Conservation (phyloP, 1,140 invertebrate species). For the Lepidostoma basale region DNA sequence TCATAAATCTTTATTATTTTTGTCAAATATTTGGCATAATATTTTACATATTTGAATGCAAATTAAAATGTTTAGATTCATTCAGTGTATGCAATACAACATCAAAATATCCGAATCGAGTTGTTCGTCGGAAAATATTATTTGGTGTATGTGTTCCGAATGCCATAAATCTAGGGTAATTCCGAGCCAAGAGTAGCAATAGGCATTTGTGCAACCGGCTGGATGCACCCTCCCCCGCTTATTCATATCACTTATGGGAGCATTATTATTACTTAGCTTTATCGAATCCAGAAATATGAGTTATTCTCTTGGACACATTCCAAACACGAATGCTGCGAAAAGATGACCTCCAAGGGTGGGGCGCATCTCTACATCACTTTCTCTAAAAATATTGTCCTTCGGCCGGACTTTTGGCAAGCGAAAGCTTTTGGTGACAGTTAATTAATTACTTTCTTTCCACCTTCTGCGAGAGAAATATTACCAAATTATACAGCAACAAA, state of each 20-base stretch:
- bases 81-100: too few species aligned
- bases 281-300: constrained; percentile 40
- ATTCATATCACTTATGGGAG: constrained; percentile 42
- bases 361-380: constrained; percentile 21
- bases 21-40: too few species aligned
- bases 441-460: constrained; percentile 31
- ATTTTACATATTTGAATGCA: too few species aligned
- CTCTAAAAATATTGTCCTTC: constrained; percentile 16
- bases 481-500: constrained; percentile 5
- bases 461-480: constrained; percentile 12
- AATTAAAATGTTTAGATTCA: too few species aligned
- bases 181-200: constrained; percentile 8
- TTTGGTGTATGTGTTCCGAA: too few species aligned
- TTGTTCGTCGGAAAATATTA: too few species aligned
- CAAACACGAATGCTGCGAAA: constrained; percentile 18
- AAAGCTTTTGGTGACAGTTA: constrained; percentile 27
- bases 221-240: constrained; percentile 26
- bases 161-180: constrained; percentile 14
- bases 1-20: too few species aligned
- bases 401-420: constrained; percentile 16
- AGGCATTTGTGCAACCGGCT: constrained; percentile 29
- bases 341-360: constrained; percentile 27
- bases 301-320: constrained; percentile 36
- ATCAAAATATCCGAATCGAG: too few species aligned
- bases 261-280: constrained; percentile 41